These are phyloP conservation scores for Hanleya hanleyi DNA, from an alignment of 2,888 invertebrate species.

Conservation along the genomic window DNA sequence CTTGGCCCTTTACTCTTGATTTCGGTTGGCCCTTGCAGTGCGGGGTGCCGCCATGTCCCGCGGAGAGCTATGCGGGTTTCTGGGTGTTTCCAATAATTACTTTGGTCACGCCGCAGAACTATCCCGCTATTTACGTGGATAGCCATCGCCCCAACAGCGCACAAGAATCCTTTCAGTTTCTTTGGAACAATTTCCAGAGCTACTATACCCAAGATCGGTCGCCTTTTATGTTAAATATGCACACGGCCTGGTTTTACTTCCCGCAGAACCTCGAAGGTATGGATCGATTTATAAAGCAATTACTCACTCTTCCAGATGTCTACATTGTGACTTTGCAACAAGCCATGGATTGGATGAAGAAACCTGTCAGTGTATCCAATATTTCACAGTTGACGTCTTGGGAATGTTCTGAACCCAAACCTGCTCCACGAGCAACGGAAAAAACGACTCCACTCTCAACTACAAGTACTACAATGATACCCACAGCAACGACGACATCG, in stretches of 20 bases:
- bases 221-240: slow-evolving; percentile 86
- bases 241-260: slow-evolving; percentile 82
- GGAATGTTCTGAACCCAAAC: background rate
- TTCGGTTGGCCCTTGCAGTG: slow-evolving; percentile 64
- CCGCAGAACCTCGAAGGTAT: slow-evolving; percentile 18
- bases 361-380: background rate
- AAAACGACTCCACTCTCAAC: background rate
- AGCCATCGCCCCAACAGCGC: slow-evolving; percentile 36
- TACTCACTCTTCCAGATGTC: background rate
- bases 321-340: background rate
- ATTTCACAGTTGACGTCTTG: background rate
- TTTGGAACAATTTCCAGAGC: slow-evolving; percentile 83
- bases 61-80: slow-evolving; percentile 73
- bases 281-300: slow-evolving; percentile 6
- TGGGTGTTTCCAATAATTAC: slow-evolving; percentile 80
- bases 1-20: slow-evolving; percentile 94
- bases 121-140: slow-evolving; percentile 53
- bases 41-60: slow-evolving; percentile 14
- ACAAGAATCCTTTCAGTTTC: slow-evolving; percentile 71
- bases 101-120: slow-evolving; percentile 31
- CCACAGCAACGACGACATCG: background rate
- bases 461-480: background rate
- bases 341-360: slow-evolving; percentile 10
- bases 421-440: background rate
- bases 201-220: slow-evolving; percentile 80